These are phyloP conservation scores for Microchrysa polita DNA, from an alignment of 2,888 invertebrate species.

Conservation along the genomic window DNA sequence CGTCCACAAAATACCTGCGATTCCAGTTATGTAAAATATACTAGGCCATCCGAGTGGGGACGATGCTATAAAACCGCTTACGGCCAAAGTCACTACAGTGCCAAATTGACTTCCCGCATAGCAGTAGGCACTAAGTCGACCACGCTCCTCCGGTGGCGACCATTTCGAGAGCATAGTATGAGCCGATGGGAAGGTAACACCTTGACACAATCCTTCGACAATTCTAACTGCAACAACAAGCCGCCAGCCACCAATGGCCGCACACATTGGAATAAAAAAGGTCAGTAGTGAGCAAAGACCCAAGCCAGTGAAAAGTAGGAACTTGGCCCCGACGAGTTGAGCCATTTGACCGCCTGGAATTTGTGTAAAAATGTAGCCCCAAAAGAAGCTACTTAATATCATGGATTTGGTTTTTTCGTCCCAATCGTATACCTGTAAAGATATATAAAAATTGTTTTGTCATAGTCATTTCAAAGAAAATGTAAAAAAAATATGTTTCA, in stretches of 20 bases:
- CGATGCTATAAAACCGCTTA: conserved; percentile 76
- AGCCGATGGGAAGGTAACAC: conserved; percentile 73
- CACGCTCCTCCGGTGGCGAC: conserved; percentile 75
- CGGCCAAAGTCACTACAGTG: conserved; percentile 76
- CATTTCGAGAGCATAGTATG: conserved; percentile 77
- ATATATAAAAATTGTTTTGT: neutral
- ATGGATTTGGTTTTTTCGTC: conserved; percentile 67
- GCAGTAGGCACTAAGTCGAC: conserved; percentile 73
- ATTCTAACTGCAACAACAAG: conserved; percentile 72
- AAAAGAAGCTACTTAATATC: conserved; percentile 74
- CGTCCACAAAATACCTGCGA: conserved; percentile 71
- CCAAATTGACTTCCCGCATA: conserved; percentile 82
- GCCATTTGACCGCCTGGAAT: conserved; percentile 76
- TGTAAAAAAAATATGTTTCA: too few relatives aligned
- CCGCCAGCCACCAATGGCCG: conserved; percentile 69
- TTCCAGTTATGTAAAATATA: conserved; percentile 79
- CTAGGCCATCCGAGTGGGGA: conserved; percentile 78
- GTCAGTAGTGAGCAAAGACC: conserved; percentile 72
- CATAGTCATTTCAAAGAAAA: too few relatives aligned
- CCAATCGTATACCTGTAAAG: conserved; percentile 70
- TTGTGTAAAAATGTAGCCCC: conserved; percentile 73
- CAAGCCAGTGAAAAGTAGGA: conserved; percentile 69
- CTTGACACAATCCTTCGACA: conserved; percentile 75
- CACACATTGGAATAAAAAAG: conserved; percentile 74
- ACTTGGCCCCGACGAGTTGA: conserved; percentile 72